phyloP scores from a whole-genome alignment of 2,888 invertebrate genomes.

The Zygogramma bicolorata region DNA sequence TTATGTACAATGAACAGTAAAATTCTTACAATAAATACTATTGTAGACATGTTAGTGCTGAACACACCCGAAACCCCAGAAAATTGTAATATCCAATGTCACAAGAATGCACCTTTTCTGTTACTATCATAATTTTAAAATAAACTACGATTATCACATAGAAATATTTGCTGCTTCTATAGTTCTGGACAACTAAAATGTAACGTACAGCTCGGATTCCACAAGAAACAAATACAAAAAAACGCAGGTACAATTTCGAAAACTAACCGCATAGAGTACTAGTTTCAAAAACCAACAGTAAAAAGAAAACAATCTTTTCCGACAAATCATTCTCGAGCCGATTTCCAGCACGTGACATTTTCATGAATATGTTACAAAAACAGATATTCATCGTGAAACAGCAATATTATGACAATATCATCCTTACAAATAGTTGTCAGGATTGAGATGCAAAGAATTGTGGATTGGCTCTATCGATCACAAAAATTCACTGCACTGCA shows the following conservation, averaged over 20 bases:
- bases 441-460: neutral
- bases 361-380: neutral
- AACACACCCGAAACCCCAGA: conserved; percentile 23
- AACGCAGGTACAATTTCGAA: conserved; percentile 29
- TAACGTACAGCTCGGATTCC: conserved; percentile 26
- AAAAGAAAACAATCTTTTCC: neutral
- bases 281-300: neutral
- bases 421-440: neutral
- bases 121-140: neutral
- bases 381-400: neutral
- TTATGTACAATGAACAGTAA: conserved; percentile 54
- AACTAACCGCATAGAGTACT: conserved; percentile 11
- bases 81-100: conserved; percentile 31
- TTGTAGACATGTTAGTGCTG: conserved; percentile 11
- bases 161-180: conserved; percentile 17
- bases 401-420: neutral
- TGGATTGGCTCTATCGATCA: neutral
- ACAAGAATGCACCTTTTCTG: conserved; percentile 58
- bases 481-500: neutral
- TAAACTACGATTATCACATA: conserved; percentile 23
- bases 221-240: conserved; percentile 27
- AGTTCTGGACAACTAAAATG: conserved; percentile 24
- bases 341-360: neutral
- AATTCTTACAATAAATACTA: conserved; percentile 32
- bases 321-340: neutral